Percentiles rank a stretch among this genome's conserved stretches.
phyloP scores from a whole-genome alignment of 2,888 invertebrate genomes.

The Fabriciana adippe region DNA sequence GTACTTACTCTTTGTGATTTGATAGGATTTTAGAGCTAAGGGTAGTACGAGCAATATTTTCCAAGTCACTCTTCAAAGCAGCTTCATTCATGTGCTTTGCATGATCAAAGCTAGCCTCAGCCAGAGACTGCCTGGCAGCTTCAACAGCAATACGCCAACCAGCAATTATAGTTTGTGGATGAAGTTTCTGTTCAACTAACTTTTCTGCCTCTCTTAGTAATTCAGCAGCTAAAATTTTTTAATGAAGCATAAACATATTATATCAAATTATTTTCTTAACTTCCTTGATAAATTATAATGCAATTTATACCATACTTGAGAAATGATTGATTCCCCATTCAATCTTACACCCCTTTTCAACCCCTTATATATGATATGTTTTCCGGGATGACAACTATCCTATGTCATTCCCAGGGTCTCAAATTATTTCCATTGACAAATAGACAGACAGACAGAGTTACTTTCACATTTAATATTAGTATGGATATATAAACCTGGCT shows the following conservation, averaged over 20 bases:
- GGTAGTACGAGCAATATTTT: conserved; percentile 98
- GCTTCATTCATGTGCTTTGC: conserved; percentile 85
- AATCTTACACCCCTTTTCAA: too few species aligned
- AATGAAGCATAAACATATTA: not conserved
- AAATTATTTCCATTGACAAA: too few species aligned
- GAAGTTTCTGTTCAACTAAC: conserved; percentile 95
- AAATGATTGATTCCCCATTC: too few species aligned
- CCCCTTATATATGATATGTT: too few species aligned
- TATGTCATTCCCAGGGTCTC: too few species aligned
- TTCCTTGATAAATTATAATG: too few species aligned
- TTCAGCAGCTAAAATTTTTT: conserved; percentile 88
- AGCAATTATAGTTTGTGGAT: conserved; percentile 98
- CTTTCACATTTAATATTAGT: too few species aligned
- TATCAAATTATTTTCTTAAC: too few species aligned
- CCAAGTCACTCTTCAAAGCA: conserved; percentile 91
- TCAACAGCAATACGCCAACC: conserved; percentile 96
- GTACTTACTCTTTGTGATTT: conserved; percentile 93
- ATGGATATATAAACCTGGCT: too few species aligned
- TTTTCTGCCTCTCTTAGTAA: conserved; percentile 97
- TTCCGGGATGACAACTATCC: too few species aligned
- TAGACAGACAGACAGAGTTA: too few species aligned
- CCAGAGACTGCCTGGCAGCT: conserved; percentile 92
- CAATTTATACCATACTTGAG: too few species aligned
- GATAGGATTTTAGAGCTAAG: conserved; percentile 98
- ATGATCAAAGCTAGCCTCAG: conserved; percentile 90